A percentile compares a stretch with the other conserved stretches of the same genome.
phyloP scores from a whole-genome alignment of 2,888 invertebrate species.

The Caenorhabditis uteleia region DNA sequence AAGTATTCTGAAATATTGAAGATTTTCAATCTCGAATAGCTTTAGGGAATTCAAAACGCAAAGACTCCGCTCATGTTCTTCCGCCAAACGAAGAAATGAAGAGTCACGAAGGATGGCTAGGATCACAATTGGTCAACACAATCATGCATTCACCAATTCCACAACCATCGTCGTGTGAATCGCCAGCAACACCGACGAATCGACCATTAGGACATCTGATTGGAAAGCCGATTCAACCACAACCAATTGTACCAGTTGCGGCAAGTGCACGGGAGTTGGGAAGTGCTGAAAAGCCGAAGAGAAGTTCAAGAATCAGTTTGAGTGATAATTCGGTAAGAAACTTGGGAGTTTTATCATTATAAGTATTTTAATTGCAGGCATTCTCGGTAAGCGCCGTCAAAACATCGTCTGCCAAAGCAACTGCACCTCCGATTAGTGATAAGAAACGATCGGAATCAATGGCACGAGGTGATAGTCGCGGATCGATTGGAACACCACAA shows the following conservation, averaged over 20 bases:
- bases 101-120: conserved; percentile 29
- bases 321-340: conserved; percentile 29
- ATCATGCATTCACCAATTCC: conserved; percentile 25
- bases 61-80: too few species aligned
- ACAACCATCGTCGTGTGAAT: conserved; percentile 2
- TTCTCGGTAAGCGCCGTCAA: conserved; percentile 11
- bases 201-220: conserved; percentile 21
- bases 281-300: conserved; percentile 35
- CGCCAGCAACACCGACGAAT: conserved; percentile 21
- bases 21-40: too few species aligned
- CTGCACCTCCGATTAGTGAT: conserved; percentile 20
- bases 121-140: conserved; percentile 27
- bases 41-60: too few species aligned
- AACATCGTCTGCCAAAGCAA: conserved; percentile 25
- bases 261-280: conserved; percentile 26
- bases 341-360: background rate
- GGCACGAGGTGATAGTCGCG: background rate
- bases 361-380: conserved; percentile 1
- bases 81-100: conserved; percentile 2
- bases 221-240: conserved; percentile 34
- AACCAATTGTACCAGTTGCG: conserved; percentile 26
- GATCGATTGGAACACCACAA: conserved; percentile 3
- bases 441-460: background rate
- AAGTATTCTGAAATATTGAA: too few species aligned
- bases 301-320: conserved; percentile 29